Base-by-base conservation (phyloP, 2,113 vertebrate genomes). In the Paralichthys olivaceus region DNA sequence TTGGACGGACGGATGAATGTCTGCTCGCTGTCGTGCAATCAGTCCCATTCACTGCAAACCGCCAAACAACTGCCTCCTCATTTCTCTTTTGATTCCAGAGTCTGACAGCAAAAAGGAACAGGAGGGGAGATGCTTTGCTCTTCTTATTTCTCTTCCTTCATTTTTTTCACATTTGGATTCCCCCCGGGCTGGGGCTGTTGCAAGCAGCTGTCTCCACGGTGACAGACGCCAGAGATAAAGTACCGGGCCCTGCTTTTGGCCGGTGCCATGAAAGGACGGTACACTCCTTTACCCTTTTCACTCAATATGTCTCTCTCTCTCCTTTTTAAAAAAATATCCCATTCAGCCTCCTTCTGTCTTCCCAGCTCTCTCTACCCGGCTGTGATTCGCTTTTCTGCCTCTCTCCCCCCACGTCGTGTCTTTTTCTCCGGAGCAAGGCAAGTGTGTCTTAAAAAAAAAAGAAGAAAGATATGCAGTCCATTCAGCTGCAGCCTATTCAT, bases 171-270 rank as follows among this genome's bases (percentile, higher is more conserved):
- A 56, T 81, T 55, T 73, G 70, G 76, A 83, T 79, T 89, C 90
- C 90, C 90, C 83, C 78, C 32, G 83, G 87, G 91, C 87, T 77
- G 87, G 58, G 85, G 90, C 90, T 92, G 93, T 92, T 91, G 90
- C 67, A 88, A 92, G 90, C 75, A 71, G 86, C 93, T 90, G 93
- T 94, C 92, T 90, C 91, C 90, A 89, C 80, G 61, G 91, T 91
- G 93, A 93, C 92, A 91, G 89, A 89, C 81, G 54, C 77, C 37
- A 72, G 78, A 90, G 91, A 94, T 92, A 90, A 93, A 91, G 79
- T 82, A n/a, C 77, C 0, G 66, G 80, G 47, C 51, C 63, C 66
- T 1, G 68, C 82, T 62, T 89, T 83, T 51, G 61, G 85, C 29
- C 65, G 9, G 54, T 86, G 88, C 86, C 84, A 86, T 91, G 89